Evolutionary conservation across 2,888 invertebrate species (phyloP).

Genomic region (Anoplius nigerrimus): DNA sequence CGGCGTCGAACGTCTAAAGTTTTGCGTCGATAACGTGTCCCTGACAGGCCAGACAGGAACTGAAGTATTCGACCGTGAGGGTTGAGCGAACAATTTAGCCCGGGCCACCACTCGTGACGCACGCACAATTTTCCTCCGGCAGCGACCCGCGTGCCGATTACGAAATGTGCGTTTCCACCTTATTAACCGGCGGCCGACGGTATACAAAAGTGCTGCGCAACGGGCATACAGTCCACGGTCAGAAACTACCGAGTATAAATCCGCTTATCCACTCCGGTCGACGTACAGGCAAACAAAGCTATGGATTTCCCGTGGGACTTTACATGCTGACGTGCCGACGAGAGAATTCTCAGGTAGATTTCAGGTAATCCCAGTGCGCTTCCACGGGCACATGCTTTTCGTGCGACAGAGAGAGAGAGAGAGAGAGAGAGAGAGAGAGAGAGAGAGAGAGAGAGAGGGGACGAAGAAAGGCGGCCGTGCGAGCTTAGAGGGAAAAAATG

Average conservation of each 20-base stretch:
- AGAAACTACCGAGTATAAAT: constrained; percentile 63
- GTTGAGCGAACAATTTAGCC: too few relatives aligned
- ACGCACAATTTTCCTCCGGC: background rate
- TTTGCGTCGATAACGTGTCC: too few relatives aligned
- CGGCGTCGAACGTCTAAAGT: too few relatives aligned
- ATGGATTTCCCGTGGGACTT: constrained; percentile 66
- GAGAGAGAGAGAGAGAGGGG: background rate
- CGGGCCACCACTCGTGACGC: too few relatives aligned
- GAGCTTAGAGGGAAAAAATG: constrained; percentile 20
- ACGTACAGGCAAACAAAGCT: constrained; percentile 62
- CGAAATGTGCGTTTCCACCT: constrained; percentile 42
- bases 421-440: constrained; percentile 22
- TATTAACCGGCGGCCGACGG: constrained; percentile 59
- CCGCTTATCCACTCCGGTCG: constrained; percentile 64
- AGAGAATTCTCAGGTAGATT: constrained; percentile 66
- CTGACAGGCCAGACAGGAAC: too few relatives aligned
- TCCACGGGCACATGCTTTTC: constrained; percentile 40
- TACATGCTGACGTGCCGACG: constrained; percentile 58
- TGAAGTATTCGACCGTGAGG: too few relatives aligned
- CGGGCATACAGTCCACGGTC: constrained; percentile 43
- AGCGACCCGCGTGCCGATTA: background rate
- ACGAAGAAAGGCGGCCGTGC: background rate
- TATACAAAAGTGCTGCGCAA: constrained; percentile 32
- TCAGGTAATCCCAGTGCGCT: constrained; percentile 58
- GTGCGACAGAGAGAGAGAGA: constrained; percentile 14